Percentiles rank a stretch among this genome's conserved stretches.
phyloP scores from a whole-genome alignment of 2,113 vertebrate species.

The Zosterops borbonicus region DNA sequence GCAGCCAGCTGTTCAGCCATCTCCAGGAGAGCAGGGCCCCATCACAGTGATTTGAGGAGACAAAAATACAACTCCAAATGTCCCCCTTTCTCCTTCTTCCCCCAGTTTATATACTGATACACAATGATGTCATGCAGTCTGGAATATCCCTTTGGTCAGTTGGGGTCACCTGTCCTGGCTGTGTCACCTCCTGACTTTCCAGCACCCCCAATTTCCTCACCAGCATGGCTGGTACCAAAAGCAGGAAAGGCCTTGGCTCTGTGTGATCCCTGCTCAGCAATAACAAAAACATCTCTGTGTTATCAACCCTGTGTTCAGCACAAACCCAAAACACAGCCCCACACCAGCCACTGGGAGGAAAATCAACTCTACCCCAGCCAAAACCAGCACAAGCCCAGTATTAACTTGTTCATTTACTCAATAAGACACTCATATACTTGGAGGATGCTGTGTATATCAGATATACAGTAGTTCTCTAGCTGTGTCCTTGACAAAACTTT shows the following conservation, averaged over 20 bases:
- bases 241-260: neutral
- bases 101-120: rapidly evolving
- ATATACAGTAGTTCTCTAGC: neutral
- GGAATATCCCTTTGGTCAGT: neutral
- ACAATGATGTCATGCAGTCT: rapidly evolving
- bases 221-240: rapidly evolving
- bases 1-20: neutral
- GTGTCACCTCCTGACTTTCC: neutral
- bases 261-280: neutral
- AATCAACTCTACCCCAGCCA: neutral
- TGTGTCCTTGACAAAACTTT: neutral
- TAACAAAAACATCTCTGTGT: neutral
- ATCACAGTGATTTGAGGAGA: rapidly evolving
- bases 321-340: neutral
- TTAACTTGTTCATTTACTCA: neutral
- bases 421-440: neutral
- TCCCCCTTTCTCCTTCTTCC: neutral
- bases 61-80: neutral
- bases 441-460: neutral
- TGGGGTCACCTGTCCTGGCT: neutral
- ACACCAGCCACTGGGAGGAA: rapidly evolving
- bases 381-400: neutral
- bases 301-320: neutral
- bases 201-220: rapidly evolving
- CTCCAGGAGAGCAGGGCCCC: neutral